phyloP scores from a whole-genome alignment of 2,888 invertebrate genomes.

The Hoplodrina blanda region DNA sequence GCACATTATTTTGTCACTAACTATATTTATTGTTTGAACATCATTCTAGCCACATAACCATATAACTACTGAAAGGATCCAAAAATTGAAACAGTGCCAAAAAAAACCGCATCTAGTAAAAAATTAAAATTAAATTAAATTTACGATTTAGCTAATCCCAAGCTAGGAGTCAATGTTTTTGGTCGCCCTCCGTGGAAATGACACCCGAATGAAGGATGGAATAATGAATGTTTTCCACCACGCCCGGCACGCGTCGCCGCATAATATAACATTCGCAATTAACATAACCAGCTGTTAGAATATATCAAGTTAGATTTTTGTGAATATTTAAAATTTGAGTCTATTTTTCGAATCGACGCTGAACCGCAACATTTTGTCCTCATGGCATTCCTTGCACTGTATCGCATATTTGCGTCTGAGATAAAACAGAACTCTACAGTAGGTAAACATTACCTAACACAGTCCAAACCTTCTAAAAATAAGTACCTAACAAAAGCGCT shows the following conservation, averaged over 20 bases:
- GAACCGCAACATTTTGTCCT: neutral
- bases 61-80: neutral
- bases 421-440: neutral
- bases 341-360: constrained; percentile 3
- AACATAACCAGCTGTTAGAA: constrained; percentile 76
- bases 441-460: neutral
- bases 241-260: constrained; percentile 79
- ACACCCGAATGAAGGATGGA: constrained; percentile 83
- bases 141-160: constrained; percentile 68
- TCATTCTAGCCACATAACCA: neutral
- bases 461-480: constrained; percentile 18
- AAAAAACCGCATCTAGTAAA: neutral
- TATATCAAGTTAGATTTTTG: constrained; percentile 45
- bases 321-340: constrained; percentile 42
- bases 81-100: neutral
- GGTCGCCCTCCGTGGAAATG: constrained; percentile 74
- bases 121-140: constrained; percentile 34
- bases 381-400: neutral
- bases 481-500: constrained; percentile 43
- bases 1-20: constrained; percentile 42
- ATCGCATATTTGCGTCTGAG: neutral
- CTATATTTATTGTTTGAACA: neutral
- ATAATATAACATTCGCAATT: constrained; percentile 80
- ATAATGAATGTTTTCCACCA: constrained; percentile 79
- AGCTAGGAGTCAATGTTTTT: constrained; percentile 68